Evolutionary conservation across 2,797 vertebrate species (phyloP).

Genomic region (Chelon labrosus): DNA sequence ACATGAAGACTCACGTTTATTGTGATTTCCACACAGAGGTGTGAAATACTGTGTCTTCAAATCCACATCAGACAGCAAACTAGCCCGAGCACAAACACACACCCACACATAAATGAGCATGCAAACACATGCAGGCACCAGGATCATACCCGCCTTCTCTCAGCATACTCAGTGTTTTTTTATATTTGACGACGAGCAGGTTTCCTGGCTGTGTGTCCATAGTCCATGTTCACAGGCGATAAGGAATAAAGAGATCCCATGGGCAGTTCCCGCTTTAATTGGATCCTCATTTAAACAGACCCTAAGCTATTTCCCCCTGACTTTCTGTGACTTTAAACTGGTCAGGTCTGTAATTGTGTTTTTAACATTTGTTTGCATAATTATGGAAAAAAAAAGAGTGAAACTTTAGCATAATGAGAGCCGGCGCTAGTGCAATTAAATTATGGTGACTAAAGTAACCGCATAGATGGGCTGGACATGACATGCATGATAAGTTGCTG

Average conservation of each 20-base stretch:
- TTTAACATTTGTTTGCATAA: conserved; percentile 4
- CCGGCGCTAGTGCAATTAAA: background rate
- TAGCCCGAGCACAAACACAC: conserved; percentile 42
- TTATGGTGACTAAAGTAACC: background rate
- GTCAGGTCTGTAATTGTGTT: conserved; percentile 12
- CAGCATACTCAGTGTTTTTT: conserved; percentile 13
- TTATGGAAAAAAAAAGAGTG: conserved; percentile 6
- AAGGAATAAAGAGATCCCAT: conserved; percentile 51
- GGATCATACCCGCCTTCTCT: conserved; percentile 19
- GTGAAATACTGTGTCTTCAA: conserved; percentile 14
- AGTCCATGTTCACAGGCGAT: conserved; percentile 55
- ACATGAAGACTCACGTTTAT: background rate
- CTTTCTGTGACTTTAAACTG: conserved; percentile 24
- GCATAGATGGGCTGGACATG: background rate
- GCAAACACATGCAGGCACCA: conserved; percentile 54
- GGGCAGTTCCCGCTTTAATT: conserved; percentile 63
- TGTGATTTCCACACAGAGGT: too few relatives aligned
- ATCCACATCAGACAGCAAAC: conserved; percentile 42
- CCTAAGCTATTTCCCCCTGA: conserved; percentile 34
- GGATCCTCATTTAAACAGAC: conserved; percentile 61
- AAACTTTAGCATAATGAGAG: background rate
- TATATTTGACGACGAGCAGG: conserved; percentile 47
- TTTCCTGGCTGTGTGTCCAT: conserved; percentile 40
- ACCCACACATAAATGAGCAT: conserved; percentile 52
- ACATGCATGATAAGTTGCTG: background rate